phyloP scores from a whole-genome alignment of 2,797 vertebrate genomes.

The Rachycentron canadum region DNA sequence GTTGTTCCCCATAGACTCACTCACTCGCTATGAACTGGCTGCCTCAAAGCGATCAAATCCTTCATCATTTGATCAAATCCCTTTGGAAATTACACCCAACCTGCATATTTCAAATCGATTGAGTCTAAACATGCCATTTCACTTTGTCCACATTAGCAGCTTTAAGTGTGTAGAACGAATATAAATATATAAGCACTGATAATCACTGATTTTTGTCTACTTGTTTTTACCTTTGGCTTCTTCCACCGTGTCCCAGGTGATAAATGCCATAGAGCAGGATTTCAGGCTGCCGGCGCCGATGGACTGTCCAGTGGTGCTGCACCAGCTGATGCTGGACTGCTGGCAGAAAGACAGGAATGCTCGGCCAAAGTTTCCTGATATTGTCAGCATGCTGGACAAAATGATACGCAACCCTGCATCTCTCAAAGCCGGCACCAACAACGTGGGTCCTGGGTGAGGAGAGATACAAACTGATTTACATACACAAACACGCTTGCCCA shows the following conservation, averaged over 20 bases:
- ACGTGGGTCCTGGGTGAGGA: slow-evolving; percentile 90
- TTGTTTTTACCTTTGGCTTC: not conserved
- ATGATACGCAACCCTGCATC: slow-evolving; percentile 98
- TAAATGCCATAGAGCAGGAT: slow-evolving; percentile 96
- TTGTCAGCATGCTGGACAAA: slow-evolving; percentile 96
- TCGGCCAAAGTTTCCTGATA: slow-evolving; percentile 93
- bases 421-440: slow-evolving; percentile 95
- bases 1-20: not conserved
- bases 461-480: slow-evolving; percentile 39
- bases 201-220: not conserved
- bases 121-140: not conserved
- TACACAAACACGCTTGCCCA: slow-evolving; percentile 12
- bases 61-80: slow-evolving; percentile 8
- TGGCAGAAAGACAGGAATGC: slow-evolving; percentile 98
- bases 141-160: not conserved
- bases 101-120: not conserved
- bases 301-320: slow-evolving; percentile 94
- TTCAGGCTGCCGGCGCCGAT: slow-evolving; percentile 95
- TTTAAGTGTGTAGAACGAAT: not conserved
- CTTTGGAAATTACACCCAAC: not conserved
- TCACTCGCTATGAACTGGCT: not conserved
- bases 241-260: slow-evolving; percentile 85
- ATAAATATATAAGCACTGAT: too few relatives aligned
- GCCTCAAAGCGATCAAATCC: not conserved
- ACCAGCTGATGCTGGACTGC: slow-evolving; percentile 97